Percentiles rank a stretch among this genome's conserved stretches.
These are phyloP conservation scores for Mormyrops attenuatus DNA, from an alignment of 2,797 vertebrate species.

Conservation along the genomic window DNA sequence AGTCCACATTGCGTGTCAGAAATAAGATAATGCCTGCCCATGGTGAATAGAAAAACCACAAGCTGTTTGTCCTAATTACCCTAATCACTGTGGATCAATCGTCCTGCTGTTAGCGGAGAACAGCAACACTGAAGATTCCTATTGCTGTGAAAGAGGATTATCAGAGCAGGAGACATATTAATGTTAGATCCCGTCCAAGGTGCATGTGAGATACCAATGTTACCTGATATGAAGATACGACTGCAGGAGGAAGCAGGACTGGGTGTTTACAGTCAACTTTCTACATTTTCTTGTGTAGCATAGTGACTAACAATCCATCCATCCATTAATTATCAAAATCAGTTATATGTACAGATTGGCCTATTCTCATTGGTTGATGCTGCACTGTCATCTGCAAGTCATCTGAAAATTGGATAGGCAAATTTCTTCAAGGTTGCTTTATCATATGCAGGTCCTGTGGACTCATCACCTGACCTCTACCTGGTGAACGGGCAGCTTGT, in stretches of 20 bases:
- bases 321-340: background rate
- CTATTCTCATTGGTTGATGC: background rate
- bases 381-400: background rate
- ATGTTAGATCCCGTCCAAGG: background rate
- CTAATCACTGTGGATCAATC: constrained; percentile 5
- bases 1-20: background rate
- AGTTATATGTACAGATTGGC: background rate
- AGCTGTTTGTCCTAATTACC: constrained; percentile 29
- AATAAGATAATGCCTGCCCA: background rate
- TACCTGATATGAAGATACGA: background rate
- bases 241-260: background rate
- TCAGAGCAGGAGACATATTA: background rate
- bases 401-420: background rate
- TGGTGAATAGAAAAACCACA: constrained; percentile 15
- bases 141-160: background rate
- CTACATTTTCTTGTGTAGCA: background rate
- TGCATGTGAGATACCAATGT: background rate
- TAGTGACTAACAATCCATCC: background rate
- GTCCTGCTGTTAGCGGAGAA: background rate
- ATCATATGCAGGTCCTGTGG: background rate
- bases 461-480: constrained; percentile 53
- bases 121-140: background rate
- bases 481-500: constrained; percentile 78
- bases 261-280: background rate
- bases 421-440: background rate